Base-by-base conservation (phyloP, 2,797 vertebrate species). In the Staurois parvus region DNA sequence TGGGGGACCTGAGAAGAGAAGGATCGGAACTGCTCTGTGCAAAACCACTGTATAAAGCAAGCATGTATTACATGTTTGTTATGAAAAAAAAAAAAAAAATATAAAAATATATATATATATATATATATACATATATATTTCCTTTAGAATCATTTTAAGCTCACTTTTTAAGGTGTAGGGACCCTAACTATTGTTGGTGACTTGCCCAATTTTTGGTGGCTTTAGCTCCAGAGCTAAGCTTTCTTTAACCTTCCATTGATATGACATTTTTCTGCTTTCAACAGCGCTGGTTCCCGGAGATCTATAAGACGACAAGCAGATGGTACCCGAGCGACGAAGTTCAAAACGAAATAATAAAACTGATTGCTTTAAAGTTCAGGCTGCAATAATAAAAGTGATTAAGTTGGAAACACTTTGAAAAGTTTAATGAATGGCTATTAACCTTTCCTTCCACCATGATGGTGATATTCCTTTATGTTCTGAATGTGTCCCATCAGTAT, bases 361-460 rank as follows among this genome's bases (percentile, higher is more conserved):
- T 59, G 62, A 84, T 87, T 83, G 85, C 85, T 83, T 87, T 87
- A 87, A 87, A 87, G 81, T 87, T 87, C 85, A 87, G 34, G 66
- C 85, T 73, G 80, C 72, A 79, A 87, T 87, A 87, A 87, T 87
- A 79, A 84, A 87, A 84, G 56, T 75, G 81, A 87, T 87, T 87
- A 79, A 48, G 29, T 26, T 69, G 70, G 68, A 79, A 74, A 84
- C 62, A 79, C 76, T 74, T 87, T 74, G 76, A 84, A 75, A 79
- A 74, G 42, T 82, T 78, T 78, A 87, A 87, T 78, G 85, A 87
- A 79, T 66, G 48, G 70, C 69, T 68, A 84, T 87, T 83, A 93
- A 93, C 92, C 90, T 91, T 91, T 91, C 89, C 88, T 91, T 88
- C 85, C 81, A 90, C 80, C 86, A 69, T 89, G 89, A 88, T 91